Evolutionary conservation across 1,140 invertebrate genomes (phyloP), one percentile per base, ranked within the genome.

Genomic region (Octopus sinensis): DNA sequence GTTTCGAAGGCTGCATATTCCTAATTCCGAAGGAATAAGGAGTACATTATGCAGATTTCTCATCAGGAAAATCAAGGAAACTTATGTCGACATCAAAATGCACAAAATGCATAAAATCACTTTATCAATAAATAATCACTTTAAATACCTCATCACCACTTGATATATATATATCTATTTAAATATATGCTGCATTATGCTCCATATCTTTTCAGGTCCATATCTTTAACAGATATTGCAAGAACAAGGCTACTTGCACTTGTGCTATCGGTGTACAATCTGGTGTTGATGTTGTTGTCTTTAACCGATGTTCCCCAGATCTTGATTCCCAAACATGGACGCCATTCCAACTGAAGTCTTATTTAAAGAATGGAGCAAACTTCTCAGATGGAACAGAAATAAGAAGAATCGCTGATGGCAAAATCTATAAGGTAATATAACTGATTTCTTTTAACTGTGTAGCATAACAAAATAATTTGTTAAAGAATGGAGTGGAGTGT

Each of bases 281-380:
- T 12, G 84, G 83, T 10, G 87, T 87, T 81, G 88, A 89, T 82
- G 88, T 88, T 53, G 85, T 89, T 13, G 82, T 87, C 6, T 80
- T 89, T 52, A 86, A 88, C 77, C 82, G 84, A 43, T 89, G 88
- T 43, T 77, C 82, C 4, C 78, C 54, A 12, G 30, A 43, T 51
- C 82, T 73, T 17, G 54, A 83, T 78, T 54, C 82, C 4, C 56
- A 80, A 23, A 79, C 53, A 54, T 75, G 78, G 30, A 75, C 56
- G 6, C 84, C 86, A 52, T 73, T 86, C n/a, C 81, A 53, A 13
- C 80, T 85, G 30, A 80, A 82, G 23, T 71, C 85, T 12, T 88
- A 82, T 71, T 12, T 83, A 43, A 88, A 88, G 30, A 73, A 73
- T 73, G 68, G 68, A 82, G 86, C 85, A 73, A 83, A 86, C 23